Base-by-base conservation (phyloP, 2,113 vertebrate genomes). In the Misgurnus anguillicaudatus region DNA sequence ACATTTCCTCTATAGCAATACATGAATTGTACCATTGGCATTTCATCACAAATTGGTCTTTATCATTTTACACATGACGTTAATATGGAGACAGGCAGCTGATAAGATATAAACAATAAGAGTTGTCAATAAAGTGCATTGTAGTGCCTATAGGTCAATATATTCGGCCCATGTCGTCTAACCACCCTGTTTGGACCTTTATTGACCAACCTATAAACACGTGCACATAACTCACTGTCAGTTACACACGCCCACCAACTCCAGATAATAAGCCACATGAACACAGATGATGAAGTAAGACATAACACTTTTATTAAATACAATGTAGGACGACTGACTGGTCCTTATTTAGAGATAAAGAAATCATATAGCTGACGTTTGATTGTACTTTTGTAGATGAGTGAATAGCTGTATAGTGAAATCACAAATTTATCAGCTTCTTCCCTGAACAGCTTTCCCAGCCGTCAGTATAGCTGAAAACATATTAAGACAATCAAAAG, bases 251-350 rank as follows among this genome's bases (percentile, higher is more conserved):
- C 13, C 48, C 31, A 73, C 58, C 80, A n/a, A 75, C 10, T 64
- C 51, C 70, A 71, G 58, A 42, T 75, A 70, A 75, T 67, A 76
- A 64, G 63, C 72, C 48, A 48, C 48, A 61, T 70, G 70, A 41
- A 36, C 65, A 81, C 65, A 41, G 19, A 67, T 36, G 24, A 74
- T 69, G 51, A 67, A 65, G 73, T 96, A 92, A 94, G 94, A 97
- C 95, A 95, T 94, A 76, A 89, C 94, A 91, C 87, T 95, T 96
- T 96, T 95, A 95, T 95, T 98, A 94, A 96, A 95, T 95, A 97
- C 94, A 95, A 90, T 92, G 93, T 95, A 95, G 93, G 93, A 96
- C 93, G 94, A 95, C 92, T 95, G 93, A 95, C 94, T 95, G 92
- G 83, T 94, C 90, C 94, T 93, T 90, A 89, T 95, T 93, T 92